Evolutionary conservation across 1,140 invertebrate genomes (phyloP).

Genomic region (Nebria ingens): DNA sequence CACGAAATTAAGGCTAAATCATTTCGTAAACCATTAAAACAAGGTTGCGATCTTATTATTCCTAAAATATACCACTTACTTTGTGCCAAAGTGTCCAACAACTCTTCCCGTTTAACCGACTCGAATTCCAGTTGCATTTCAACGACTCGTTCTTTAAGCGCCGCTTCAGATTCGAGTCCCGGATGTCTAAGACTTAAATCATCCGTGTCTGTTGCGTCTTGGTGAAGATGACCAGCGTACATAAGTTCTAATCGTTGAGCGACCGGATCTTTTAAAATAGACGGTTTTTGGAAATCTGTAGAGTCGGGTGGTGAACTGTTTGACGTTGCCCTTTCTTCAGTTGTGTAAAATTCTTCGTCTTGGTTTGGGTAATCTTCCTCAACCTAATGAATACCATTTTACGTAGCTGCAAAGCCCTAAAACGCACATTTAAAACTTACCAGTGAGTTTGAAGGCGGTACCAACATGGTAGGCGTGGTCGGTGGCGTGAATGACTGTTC

Average conservation of each 20-base stretch:
- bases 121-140: slow-evolving; percentile 38
- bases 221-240: slow-evolving; percentile 12
- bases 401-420: slow-evolving; percentile 1
- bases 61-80: neutral
- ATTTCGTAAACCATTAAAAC: neutral
- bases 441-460: slow-evolving; percentile 18
- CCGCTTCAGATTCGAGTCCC: slow-evolving; percentile 34
- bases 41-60: neutral
- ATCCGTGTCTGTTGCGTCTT: slow-evolving; percentile 11
- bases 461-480: slow-evolving; percentile 44
- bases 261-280: slow-evolving; percentile 13
- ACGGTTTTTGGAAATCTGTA: neutral
- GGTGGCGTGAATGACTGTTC: slow-evolving; percentile 53
- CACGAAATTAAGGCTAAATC: neutral
- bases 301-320: slow-evolving; percentile 1
- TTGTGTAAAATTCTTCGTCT: neutral
- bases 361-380: slow-evolving; percentile 6
- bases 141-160: slow-evolving; percentile 34
- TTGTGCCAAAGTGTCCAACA: neutral
- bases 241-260: neutral
- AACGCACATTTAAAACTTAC: neutral
- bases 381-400: slow-evolving; percentile 6
- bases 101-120: neutral
- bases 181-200: slow-evolving; percentile 25
- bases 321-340: neutral